Evolutionary conservation across 2,797 vertebrate species (phyloP), one percentile per base, ranked within the genome.

Genomic region (Myoxocephalus aenaeus): DNA sequence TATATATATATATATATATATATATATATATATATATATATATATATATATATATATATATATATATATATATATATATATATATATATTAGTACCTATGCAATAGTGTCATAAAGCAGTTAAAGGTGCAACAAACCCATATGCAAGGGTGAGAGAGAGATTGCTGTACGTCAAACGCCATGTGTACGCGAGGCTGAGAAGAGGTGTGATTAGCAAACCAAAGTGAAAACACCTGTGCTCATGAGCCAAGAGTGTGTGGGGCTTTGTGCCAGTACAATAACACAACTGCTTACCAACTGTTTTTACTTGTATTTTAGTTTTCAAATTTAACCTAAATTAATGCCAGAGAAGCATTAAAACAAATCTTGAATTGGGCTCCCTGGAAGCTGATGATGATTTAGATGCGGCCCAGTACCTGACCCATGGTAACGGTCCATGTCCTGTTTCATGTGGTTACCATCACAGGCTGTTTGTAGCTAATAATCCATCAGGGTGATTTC

Each of bases 401-500:
- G 25, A 25, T 42, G 17, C 17, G 10, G 6, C 53, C 36, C 36
- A 54, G 50, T 7, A 48, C 7, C 38, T 32, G 18, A 32, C 12
- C n/a, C 57, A 20, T 53, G 12, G 46, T 27, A 10, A 7, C 22
- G n/a, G 42, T 51, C 27, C 73, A 29, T 20, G 29, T 40, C 40
- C 40, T 40, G 40, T 29, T 10, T n/a, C 10, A 12, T 25, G 32
- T 65, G 17, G 14, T 64, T 53, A 42, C 44, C 44, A 44, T 40
- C 22, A 54, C 38, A 46, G 29, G 27, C 59, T 69, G 53, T 53
- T 61, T 40, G 44, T 15, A 61, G 15, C 18, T 40, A 2, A 7
- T 69, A 32, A 79, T 48, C 44, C 59, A 65, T 57, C 34, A 44
- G 48, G 40, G 51, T 57, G 25, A 40, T 68, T 54, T 50, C 53